Evolutionary conservation across 2,888 invertebrate species (phyloP).

Genomic region (Danaus chrysippus): DNA sequence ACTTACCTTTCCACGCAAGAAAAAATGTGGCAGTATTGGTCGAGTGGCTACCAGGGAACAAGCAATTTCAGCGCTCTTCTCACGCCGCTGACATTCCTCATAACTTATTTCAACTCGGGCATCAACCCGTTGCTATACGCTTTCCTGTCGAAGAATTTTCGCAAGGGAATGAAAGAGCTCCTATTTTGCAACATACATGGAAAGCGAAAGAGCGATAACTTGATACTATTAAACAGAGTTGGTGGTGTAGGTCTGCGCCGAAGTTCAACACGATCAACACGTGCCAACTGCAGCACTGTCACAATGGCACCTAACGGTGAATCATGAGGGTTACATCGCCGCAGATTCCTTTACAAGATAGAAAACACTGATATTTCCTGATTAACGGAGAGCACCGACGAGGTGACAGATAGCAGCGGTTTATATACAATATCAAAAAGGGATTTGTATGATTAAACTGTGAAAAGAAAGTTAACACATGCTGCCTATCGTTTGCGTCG

Average conservation of each 20-base stretch:
- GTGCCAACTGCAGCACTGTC: slow-evolving; percentile 77
- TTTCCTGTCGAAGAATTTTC: slow-evolving; percentile 88
- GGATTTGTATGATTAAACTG: slow-evolving; percentile 42
- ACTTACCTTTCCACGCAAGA: slow-evolving; percentile 92
- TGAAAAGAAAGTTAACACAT: slow-evolving; percentile 7
- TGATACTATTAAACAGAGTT: slow-evolving; percentile 67
- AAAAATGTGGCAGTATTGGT: slow-evolving; percentile 94
- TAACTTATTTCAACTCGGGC: slow-evolving; percentile 93
- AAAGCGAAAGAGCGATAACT: slow-evolving; percentile 64
- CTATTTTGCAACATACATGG: slow-evolving; percentile 79
- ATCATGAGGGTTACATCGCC: slow-evolving; percentile 69
- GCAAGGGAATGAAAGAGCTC: slow-evolving; percentile 91
- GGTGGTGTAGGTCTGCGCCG: slow-evolving; percentile 63
- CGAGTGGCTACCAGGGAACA: slow-evolving; percentile 82
- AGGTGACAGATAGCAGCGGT: slow-evolving; percentile 70
- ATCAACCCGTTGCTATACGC: slow-evolving; percentile 95
- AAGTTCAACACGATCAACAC: slow-evolving; percentile 75
- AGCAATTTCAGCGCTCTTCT: slow-evolving; percentile 87
- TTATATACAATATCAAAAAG: slow-evolving; percentile 62
- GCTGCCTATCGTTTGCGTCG: slow-evolving; percentile 6
- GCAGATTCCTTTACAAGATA: slow-evolving; percentile 64
- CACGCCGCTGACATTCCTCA: slow-evolving; percentile 91
- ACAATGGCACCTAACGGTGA: slow-evolving; percentile 73
- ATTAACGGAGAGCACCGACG: slow-evolving; percentile 75
- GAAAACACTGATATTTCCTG: slow-evolving; percentile 71